Percentiles rank a stretch among this genome's conserved stretches.
phyloP scores from a whole-genome alignment of 2,113 vertebrate genomes.

The Xiphophorus hellerii region DNA sequence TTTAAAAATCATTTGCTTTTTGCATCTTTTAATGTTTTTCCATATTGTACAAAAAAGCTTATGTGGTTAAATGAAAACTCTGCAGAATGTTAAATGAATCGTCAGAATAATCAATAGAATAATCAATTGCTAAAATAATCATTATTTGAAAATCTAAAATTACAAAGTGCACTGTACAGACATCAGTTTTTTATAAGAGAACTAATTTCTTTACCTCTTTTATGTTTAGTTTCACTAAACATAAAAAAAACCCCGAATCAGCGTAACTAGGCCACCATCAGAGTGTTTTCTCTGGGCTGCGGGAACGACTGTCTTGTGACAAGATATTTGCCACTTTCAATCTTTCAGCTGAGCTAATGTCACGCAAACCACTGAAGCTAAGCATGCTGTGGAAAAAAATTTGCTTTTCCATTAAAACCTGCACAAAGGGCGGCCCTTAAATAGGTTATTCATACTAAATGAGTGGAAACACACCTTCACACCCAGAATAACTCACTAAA shows the following conservation, averaged over 20 bases:
- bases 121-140: no score
- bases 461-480: background rate
- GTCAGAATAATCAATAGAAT: no score
- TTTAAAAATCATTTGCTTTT: no score
- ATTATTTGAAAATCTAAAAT: no score
- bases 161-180: no score
- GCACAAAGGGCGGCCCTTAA: background rate
- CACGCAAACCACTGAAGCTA: conserved; percentile 36
- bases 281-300: background rate
- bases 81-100: no score
- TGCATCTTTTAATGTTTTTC: no score
- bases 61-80: no score
- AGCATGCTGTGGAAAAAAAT: background rate
- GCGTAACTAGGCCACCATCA: conserved; percentile 4
- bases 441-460: background rate
- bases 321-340: conserved; percentile 33
- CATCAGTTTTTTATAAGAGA: no score
- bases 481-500: background rate
- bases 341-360: conserved; percentile 46
- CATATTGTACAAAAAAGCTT: no score
- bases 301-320: conserved; percentile 9
- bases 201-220: background rate
- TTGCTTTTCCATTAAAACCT: background rate
- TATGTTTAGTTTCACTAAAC: background rate
- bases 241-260: no score